Conservation (phyloP, 2,113 vertebrate species). For the Motacilla alba region DNA sequence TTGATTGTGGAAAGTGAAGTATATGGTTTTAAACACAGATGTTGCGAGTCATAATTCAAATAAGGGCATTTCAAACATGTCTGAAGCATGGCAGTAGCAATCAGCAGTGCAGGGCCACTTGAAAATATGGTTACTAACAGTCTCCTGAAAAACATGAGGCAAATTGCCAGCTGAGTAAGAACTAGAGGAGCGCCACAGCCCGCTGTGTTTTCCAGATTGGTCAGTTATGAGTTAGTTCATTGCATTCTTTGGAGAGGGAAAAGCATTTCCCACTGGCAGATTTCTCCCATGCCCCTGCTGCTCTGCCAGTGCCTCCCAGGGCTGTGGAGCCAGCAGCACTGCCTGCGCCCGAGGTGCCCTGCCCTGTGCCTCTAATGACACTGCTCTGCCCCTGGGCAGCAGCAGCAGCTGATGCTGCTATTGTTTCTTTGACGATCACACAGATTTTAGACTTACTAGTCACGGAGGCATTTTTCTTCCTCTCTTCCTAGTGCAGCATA, state of each 20-base stretch:
- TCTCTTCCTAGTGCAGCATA: constrained; percentile 6
- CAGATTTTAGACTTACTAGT: constrained; percentile 55
- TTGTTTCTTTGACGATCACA: constrained; percentile 58
- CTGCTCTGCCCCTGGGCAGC: neutral
- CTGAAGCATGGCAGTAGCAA: neutral
- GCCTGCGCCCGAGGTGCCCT: neutral
- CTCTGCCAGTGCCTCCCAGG: neutral
- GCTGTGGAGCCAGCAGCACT: rapidly evolving
- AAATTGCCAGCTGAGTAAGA: neutral
- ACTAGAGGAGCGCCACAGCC: neutral
- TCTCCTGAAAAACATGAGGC: neutral
- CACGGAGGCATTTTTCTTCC: constrained; percentile 53
- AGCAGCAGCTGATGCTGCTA: constrained; percentile 54
- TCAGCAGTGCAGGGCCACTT: neutral
- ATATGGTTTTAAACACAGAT: constrained; percentile 35
- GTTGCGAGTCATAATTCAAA: constrained; percentile 20
- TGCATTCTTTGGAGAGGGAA: neutral
- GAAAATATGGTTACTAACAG: neutral
- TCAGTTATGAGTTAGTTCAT: neutral
- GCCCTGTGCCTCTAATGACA: neutral
- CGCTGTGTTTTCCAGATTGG: neutral
- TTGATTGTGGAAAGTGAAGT: constrained; percentile 21
- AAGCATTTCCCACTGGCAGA: neutral
- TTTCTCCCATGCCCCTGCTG: neutral
- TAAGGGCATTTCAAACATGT: neutral